These are phyloP conservation scores for Drosophila lowei DNA, from an alignment of 1,140 invertebrate species.

Conservation along the genomic window DNA sequence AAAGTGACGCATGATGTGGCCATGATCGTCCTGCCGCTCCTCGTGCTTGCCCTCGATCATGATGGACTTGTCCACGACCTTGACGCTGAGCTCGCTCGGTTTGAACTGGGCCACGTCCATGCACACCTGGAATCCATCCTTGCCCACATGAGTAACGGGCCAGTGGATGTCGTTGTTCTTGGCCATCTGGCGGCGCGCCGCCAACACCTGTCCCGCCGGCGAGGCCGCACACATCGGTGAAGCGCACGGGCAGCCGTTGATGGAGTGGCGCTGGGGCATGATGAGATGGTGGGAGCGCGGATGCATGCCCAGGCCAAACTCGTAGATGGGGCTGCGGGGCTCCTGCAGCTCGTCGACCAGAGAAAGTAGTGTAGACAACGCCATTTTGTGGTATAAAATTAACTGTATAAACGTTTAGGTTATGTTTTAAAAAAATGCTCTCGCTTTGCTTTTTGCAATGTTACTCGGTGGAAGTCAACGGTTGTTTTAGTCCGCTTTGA, in stretches of 20 bases:
- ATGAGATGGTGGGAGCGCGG: conserved; percentile 42
- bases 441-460: conserved; percentile 5
- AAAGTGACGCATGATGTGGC: conserved; percentile 87
- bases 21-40: conserved; percentile 87
- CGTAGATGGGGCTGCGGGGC: conserved; percentile 50
- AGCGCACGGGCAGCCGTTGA: conserved; percentile 55
- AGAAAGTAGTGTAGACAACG: conserved; percentile 58
- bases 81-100: conserved; percentile 90
- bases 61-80: conserved; percentile 87
- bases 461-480: not conserved
- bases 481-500: conserved; percentile 3
- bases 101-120: conserved; percentile 88
- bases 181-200: conserved; percentile 42
- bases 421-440: conserved; percentile 8
- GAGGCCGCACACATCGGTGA: conserved; percentile 55
- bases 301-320: conserved; percentile 57
- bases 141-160: conserved; percentile 54
- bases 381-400: conserved; percentile 47
- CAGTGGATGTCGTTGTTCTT: conserved; percentile 41
- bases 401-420: conserved; percentile 8
- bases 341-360: conserved; percentile 62
- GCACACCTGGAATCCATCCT: conserved; percentile 84
- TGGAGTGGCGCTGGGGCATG: conserved; percentile 8
- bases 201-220: conserved; percentile 50
- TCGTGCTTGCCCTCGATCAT: conserved; percentile 89